phyloP scores from a whole-genome alignment of 2,888 invertebrate species.

The Phengaris alcon region DNA sequence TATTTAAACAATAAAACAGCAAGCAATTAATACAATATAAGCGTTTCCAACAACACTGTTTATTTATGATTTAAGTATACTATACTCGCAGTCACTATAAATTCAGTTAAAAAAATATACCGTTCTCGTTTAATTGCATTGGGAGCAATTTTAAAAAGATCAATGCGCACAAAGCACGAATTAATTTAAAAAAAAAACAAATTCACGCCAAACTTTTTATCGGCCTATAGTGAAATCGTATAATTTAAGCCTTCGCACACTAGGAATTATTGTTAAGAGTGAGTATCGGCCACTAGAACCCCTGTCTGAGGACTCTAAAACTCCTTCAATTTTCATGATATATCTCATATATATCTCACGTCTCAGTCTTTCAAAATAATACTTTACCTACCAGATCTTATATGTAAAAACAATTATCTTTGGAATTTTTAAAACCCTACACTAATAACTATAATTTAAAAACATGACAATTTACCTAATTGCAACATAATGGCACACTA shows the following conservation, averaged over 20 bases:
- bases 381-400: neutral
- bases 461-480: neutral
- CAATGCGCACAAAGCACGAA: too few relatives aligned
- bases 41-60: neutral
- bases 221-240: too few relatives aligned
- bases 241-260: too few relatives aligned
- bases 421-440: neutral
- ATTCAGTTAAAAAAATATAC: too few relatives aligned
- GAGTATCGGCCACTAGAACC: too few relatives aligned
- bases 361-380: conserved; percentile 5
- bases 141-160: too few relatives aligned
- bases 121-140: too few relatives aligned
- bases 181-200: too few relatives aligned
- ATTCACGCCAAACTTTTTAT: too few relatives aligned
- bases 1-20: conserved; percentile 6
- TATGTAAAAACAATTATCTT: too few relatives aligned
- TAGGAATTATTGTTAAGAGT: too few relatives aligned
- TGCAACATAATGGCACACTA: conserved; percentile 12
- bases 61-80: neutral
- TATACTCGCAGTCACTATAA: too few relatives aligned
- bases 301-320: neutral
- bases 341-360: neutral
- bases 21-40: conserved; percentile 11
- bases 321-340: neutral
- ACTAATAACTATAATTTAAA: neutral